Evolutionary conservation across 2,888 invertebrate genomes (phyloP), one percentile per base, ranked within the genome.

Genomic region (Drosophila emarginata): DNA sequence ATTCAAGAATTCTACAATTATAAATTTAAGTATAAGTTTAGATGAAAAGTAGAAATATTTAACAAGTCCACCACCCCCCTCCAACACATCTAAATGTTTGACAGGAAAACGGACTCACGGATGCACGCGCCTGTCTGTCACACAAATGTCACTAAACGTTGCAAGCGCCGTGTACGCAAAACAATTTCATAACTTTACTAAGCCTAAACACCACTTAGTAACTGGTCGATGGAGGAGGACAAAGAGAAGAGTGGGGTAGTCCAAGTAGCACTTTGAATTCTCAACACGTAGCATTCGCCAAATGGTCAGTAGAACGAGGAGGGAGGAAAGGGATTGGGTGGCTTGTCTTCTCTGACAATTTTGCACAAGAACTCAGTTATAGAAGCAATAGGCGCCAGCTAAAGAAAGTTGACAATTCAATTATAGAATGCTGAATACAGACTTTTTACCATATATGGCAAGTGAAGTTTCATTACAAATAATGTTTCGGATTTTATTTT

Each of bases 131-230:
- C 75, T 76, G 84, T 78, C 79, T 80, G 87, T 89, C 89, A 80
- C 83, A 78, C 71, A 83, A 87, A 87, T 83, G 89, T 89, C 87
- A 88, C 79, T 87, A 80, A 74, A 74, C 79, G 72, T 80, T 87
- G 86, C 87, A 76, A 69, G 65, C 73, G 68, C 72, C 59, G 57
- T 65, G 87, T 78, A 89, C 83, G 84, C 86, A 74, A 67, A 79
- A 73, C 80, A 79, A 89, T 89, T 89, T 83, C 83, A 89, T 83
- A 89, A 87, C 86, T 86, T 72, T 74, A 78, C 78, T 83, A 82
- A 77, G 68, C 64, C 66, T 12, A 51, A 26, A 21, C 18, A 21
- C 45, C 9, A 21, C 11, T 18, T 21, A 3, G 51, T 36, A 61
- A 58, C 51, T 64, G 58, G 64, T 60, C 18, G 18, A 14, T 26